These are phyloP conservation scores for Linhomoeus sp. DNA, from an alignment of 2,888 invertebrate species.

Conservation along the genomic window DNA sequence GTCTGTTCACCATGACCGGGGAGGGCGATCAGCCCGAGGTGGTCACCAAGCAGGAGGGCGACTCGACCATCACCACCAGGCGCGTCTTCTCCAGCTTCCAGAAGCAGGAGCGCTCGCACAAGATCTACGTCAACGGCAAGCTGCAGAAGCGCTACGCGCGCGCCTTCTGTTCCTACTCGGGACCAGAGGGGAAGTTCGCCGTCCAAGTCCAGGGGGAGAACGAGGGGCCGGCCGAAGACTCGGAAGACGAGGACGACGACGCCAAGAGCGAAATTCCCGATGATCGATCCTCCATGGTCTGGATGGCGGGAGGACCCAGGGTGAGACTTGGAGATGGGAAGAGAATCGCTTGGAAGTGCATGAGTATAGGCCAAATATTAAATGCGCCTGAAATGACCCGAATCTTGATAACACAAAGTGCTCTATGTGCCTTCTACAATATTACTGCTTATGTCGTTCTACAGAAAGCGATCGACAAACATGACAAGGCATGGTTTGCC, in stretches of 20 bases:
- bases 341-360: background rate
- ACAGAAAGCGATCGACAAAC: no score
- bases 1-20: conserved; percentile 9
- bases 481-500: conserved; percentile 30
- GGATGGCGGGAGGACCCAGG: background rate
- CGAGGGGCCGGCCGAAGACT: conserved; percentile 6
- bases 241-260: conserved; percentile 15
- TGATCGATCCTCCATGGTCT: conserved; percentile 11
- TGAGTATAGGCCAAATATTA: background rate
- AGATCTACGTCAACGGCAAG: background rate
- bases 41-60: no score
- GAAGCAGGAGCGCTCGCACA: no score
- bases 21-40: background rate
- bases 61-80: no score
- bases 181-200: conserved; percentile 19
- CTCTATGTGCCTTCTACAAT: background rate
- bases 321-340: background rate
- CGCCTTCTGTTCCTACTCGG: conserved; percentile 6
- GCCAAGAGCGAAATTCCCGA: conserved; percentile 9
- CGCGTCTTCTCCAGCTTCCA: no score
- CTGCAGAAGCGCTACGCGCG: background rate
- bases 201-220: conserved; percentile 15
- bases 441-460: background rate
- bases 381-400: background rate
- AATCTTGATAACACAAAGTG: background rate